Evolutionary conservation across 2,113 vertebrate species (phyloP).

Genomic region (Crotalus viridis): DNA sequence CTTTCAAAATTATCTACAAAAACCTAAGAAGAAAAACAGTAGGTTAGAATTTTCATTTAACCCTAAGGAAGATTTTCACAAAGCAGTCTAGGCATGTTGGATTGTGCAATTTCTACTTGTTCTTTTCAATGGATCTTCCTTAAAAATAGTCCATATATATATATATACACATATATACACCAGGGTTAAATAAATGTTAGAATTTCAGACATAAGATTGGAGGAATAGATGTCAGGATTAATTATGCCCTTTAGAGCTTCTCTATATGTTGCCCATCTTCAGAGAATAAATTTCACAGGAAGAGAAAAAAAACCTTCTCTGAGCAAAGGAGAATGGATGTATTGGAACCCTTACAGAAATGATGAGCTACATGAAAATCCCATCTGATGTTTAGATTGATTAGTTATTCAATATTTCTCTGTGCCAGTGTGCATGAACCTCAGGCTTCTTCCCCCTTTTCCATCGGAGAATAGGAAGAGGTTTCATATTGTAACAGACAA

Average conservation of each 20-base stretch:
- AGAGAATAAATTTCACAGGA: slow-evolving; percentile 17
- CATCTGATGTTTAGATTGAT: slow-evolving; percentile 14
- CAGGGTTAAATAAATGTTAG: neutral
- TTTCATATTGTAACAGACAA: slow-evolving; percentile 71
- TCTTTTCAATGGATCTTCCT: neutral
- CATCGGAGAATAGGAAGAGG: slow-evolving; percentile 45
- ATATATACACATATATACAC: neutral
- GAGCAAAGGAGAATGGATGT: slow-evolving; percentile 17
- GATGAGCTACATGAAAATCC: slow-evolving; percentile 42
- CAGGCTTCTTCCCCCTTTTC: slow-evolving; percentile 29
- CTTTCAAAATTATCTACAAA: neutral
- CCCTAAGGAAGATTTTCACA: neutral
- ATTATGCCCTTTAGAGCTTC: neutral
- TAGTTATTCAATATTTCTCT: slow-evolving; percentile 34
- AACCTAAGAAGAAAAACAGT: neutral
- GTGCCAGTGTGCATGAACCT: slow-evolving; percentile 17
- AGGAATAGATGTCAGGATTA: neutral
- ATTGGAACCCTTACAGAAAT: slow-evolving; percentile 22
- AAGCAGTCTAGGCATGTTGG: neutral
- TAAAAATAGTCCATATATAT: neutral
- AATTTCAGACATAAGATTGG: neutral
- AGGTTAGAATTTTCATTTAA: neutral
- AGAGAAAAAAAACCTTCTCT: slow-evolving; percentile 16
- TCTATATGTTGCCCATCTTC: neutral
- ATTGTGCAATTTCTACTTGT: neutral